These are phyloP conservation scores for Pelodytes ibericus DNA, from an alignment of 2,797 vertebrate genomes.

Conservation along the genomic window DNA sequence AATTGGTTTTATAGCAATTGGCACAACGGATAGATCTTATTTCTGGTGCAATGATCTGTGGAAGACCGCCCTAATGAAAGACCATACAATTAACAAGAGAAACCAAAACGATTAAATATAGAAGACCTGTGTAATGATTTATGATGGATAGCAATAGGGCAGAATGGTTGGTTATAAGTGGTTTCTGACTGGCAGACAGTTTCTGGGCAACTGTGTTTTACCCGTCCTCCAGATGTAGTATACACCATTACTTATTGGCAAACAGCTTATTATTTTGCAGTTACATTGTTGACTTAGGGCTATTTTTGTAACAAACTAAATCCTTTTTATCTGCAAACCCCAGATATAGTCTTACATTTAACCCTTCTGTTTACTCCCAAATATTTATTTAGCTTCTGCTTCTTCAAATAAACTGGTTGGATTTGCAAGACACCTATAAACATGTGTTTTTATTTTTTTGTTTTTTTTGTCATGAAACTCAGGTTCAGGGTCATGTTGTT, in stretches of 20 bases:
- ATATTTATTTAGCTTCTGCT: neutral
- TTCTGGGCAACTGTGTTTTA: neutral
- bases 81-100: no score
- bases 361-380: neutral
- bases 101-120: no score
- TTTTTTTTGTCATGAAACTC: no score
- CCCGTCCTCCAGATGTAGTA: neutral
- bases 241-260: conserved; percentile 19
- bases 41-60: no score
- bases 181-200: neutral
- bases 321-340: conserved; percentile 40
- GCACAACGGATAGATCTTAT: no score
- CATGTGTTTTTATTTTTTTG: no score
- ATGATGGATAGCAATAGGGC: neutral
- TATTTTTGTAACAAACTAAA: conserved; percentile 42
- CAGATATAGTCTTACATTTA: conserved; percentile 23
- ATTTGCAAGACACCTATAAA: no score
- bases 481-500: no score
- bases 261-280: conserved; percentile 18
- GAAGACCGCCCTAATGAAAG: no score
- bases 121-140: neutral
- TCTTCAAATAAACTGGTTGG: no score
- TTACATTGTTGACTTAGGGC: conserved; percentile 23
- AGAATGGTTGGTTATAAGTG: neutral
- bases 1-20: no score